Evolutionary conservation across 2,888 invertebrate genomes (phyloP), one percentile per base, ranked within the genome.

Genomic region (Tetropium fuscum): DNA sequence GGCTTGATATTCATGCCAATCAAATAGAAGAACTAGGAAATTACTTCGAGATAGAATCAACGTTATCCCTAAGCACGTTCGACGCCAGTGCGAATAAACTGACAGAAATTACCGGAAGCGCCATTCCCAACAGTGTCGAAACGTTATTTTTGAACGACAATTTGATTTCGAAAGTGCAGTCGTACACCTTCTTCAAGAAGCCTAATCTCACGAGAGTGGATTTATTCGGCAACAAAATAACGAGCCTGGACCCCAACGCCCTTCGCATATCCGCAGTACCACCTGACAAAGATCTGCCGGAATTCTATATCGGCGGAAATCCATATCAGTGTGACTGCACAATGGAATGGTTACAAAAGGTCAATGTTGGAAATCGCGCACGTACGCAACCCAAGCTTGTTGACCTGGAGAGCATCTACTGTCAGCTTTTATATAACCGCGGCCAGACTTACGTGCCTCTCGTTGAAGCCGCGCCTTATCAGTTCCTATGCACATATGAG

Each of bases 281-380:
- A 22, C 84, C 87, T 63, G 89, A 89, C 60, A 89, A 88, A 79
- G 84, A 87, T 16, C 85, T 92, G 58, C 92, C 93, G 3, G 91
- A 93, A 81, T 93, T 94, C 80, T 90, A 90, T 78, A 89, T 95
- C 63, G 93, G 92, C 43, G 90, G 90, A 66, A 95, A 95, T 82
- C 93, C 94, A 54, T 90, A 93, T 77, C 88, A 91, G 74, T 95
- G 95, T 82, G 93, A 94, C 81, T 95, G 94, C 78, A 91, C 92
- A 60, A 93, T 95, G 93, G 93, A 93, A 78, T 95, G 94, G 95
- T 81, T 94, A 69, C 93, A 93, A 82, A 88, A 90, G 80, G 90
- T 92, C 70, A 92, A 92, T 80, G 86, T 87, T 67, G 88, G 88
- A 70, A 90, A 90, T 77, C 86, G 90, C 76, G 88, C 89, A 57